phyloP scores from a whole-genome alignment of 1,140 invertebrate species.

The Meloidogyne exigua region DNA sequence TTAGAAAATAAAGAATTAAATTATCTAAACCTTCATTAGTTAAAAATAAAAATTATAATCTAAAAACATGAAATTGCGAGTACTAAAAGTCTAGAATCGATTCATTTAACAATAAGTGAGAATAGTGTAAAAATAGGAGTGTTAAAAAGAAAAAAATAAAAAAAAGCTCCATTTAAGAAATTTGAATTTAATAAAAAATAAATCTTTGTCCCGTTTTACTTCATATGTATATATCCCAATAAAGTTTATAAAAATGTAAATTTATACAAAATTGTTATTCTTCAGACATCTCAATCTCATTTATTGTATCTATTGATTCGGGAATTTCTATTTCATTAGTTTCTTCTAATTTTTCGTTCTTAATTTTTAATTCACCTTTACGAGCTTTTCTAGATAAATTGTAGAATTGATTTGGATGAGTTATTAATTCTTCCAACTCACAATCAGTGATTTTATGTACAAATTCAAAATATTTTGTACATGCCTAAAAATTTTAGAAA shows the following conservation, averaged over 20 bases:
- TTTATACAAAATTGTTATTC: not conserved
- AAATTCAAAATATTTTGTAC: slow-evolving; percentile 41
- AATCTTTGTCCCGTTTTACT: not conserved
- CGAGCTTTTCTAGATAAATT: slow-evolving; percentile 72
- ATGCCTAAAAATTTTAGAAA: slow-evolving; percentile 33
- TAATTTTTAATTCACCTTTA: slow-evolving; percentile 19
- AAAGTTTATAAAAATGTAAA: not conserved
- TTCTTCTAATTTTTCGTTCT: not conserved
- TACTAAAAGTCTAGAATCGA: not conserved
- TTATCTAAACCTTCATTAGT: not conserved
- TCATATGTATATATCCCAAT: not conserved
- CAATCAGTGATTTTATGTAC: slow-evolving; percentile 39
- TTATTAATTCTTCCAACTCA: slow-evolving; percentile 68
- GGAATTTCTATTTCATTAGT: not conserved
- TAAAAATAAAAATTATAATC: not conserved
- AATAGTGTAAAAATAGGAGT: not conserved
- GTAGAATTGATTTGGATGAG: slow-evolving; percentile 91
- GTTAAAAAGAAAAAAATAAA: not conserved
- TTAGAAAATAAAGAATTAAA: not conserved
- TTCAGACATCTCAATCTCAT: not conserved
- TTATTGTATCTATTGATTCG: not conserved
- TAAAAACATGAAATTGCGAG: not conserved
- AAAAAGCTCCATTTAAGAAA: not conserved
- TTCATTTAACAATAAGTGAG: not conserved
- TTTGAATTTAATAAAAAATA: not conserved